Conservation (phyloP, 2,888 invertebrate species). For the Chloroclysta siterata region DNA sequence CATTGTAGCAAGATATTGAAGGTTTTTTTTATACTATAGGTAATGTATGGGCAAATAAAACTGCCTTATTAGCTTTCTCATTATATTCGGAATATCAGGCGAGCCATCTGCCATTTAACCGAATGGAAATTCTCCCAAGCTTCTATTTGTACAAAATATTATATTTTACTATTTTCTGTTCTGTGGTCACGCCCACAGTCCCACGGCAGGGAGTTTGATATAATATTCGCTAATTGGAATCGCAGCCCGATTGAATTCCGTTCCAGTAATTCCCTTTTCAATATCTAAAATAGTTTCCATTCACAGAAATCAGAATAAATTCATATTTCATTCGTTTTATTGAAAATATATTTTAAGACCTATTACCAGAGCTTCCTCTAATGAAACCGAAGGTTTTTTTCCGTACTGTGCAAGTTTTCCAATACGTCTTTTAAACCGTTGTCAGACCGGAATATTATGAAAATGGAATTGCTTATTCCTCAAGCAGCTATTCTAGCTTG, state of each 20-base stretch:
- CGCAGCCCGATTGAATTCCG: slow-evolving; percentile 20
- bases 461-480: too few species aligned
- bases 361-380: neutral
- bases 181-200: slow-evolving; percentile 24
- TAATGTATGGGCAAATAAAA: slow-evolving; percentile 1
- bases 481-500: too few species aligned
- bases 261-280: slow-evolving; percentile 18
- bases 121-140: slow-evolving; percentile 2
- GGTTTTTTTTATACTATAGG: too few species aligned
- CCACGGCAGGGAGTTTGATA: slow-evolving; percentile 30
- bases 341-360: neutral
- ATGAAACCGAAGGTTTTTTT: too few species aligned
- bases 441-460: too few species aligned
- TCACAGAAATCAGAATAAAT: slow-evolving; percentile 6
- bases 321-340: neutral
- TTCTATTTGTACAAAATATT: slow-evolving; percentile 3
- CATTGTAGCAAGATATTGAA: slow-evolving; percentile 5
- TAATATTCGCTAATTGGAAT: slow-evolving; percentile 33
- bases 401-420: too few species aligned
- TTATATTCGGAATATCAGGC: neutral
- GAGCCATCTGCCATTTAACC: slow-evolving; percentile 10
- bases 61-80: neutral
- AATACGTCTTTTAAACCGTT: too few species aligned
- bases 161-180: slow-evolving; percentile 6
- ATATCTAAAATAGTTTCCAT: slow-evolving; percentile 4